Evolutionary conservation across 2,888 invertebrate species (phyloP), one percentile per base, ranked within the genome.

Genomic region (Erebia ligea): DNA sequence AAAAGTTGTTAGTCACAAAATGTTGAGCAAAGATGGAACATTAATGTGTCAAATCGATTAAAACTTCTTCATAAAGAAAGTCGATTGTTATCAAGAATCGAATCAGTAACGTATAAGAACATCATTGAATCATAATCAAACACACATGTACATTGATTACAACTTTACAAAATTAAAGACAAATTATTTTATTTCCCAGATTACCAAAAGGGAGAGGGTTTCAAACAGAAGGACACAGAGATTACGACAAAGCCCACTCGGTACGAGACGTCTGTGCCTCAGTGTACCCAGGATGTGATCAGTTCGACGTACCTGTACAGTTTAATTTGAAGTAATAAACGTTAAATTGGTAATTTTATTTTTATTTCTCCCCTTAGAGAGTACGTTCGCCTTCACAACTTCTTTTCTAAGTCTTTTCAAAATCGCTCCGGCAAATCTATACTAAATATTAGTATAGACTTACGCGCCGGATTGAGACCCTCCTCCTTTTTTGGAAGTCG

Each of bases 171-270:
- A n/a, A 15, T 6, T 56, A 17, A 56, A 34, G 13, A 54, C 25
- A 19, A 54, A n/a, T 21, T 52, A 2, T 34, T 68, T 48, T 15
- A 56, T 67, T 42, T 63, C 86, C 2, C 82, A 94, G 95, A 48
- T 84, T 95, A 77, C 94, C 94, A 4, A 88, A 88, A 79, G 92
- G 92, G 34, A 67, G 75, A 10, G 83, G 83, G 9, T 89, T 89
- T 66, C 80, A 86, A n/a, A 76, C 83, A 2, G 89, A 91, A 65
- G 82, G 88, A 2, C 89, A 90, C 76, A 88, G 81, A 56, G 88
- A 90, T 21, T 95, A 95, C 72, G 95, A 95, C 71, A 80, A 77
- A 59, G 94, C 94, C 1, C 92, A 94, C 75, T 76, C 78, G 3
- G 72, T 77, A 2, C 77, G 76, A 1, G 84, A 87, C 10, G 86